A percentile compares a stretch with the other conserved stretches of the same genome.
These are phyloP conservation scores for Hormiphora californensis DNA, from an alignment of 37 sponge, comb jelly and placozoan genomes.

Conservation along the genomic window DNA sequence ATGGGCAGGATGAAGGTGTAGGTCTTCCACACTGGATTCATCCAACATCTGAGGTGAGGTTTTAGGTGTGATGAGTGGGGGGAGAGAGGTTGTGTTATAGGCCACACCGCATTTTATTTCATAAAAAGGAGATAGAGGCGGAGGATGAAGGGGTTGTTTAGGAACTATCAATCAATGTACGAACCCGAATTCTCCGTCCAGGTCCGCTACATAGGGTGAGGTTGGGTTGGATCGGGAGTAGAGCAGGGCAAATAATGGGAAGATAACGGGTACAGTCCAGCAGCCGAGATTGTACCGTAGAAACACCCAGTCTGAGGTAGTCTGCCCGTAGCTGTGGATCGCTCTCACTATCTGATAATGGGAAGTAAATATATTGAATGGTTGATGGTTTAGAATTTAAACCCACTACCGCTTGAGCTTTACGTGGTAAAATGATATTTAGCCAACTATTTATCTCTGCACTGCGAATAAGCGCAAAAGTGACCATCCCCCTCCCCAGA, in stretches of 20 bases:
- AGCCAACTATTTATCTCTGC: too few relatives aligned
- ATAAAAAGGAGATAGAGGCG: too few relatives aligned
- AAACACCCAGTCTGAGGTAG: neutral
- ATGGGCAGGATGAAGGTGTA: conserved; percentile 1
- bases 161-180: neutral
- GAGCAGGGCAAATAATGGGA: neutral
- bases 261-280: neutral
- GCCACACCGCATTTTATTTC: too few relatives aligned
- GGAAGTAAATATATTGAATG: neutral
- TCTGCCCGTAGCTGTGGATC: conserved; percentile 4
- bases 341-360: neutral
- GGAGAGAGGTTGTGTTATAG: too few relatives aligned
- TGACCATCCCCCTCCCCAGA: too few relatives aligned
- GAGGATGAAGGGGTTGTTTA: neutral
- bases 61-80: too few relatives aligned
- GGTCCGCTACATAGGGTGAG: neutral
- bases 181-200: conserved; percentile 15
- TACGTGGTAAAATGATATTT: too few relatives aligned
- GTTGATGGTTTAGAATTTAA: neutral
- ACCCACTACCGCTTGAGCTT: too few relatives aligned
- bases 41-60: conserved; percentile 12
- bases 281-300: neutral
- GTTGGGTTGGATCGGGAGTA: neutral
- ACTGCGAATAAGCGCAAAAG: too few relatives aligned
- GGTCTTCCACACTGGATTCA: neutral